phyloP scores from a whole-genome alignment of 1,140 invertebrate genomes.

The Papilio polytes region DNA sequence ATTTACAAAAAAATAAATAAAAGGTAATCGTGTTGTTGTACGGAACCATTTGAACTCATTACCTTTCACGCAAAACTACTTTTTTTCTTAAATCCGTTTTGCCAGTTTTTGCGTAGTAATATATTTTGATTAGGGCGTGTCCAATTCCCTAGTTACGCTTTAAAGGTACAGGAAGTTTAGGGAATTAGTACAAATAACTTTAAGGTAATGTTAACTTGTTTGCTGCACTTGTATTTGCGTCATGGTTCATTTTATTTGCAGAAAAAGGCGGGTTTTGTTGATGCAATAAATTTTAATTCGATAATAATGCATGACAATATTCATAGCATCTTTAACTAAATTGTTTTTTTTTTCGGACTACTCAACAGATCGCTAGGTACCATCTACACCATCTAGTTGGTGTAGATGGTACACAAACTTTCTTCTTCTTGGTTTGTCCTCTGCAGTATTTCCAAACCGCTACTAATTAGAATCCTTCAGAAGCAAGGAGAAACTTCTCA shows the following conservation, averaged over 20 bases:
- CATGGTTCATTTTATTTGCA: conserved; percentile 53
- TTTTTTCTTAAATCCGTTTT: conserved; percentile 60
- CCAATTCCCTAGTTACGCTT: conserved; percentile 68
- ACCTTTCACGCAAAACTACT: conserved; percentile 8
- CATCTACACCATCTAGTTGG: too few relatives aligned
- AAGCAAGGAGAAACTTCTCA: too few relatives aligned
- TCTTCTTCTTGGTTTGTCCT: too few relatives aligned
- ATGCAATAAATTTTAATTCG: conserved; percentile 36
- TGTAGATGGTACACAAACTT: too few relatives aligned
- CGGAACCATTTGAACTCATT: background rate
- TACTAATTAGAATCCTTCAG: too few relatives aligned
- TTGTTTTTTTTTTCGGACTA: background rate
- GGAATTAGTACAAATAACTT: conserved; percentile 42
- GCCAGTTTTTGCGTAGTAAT: conserved; percentile 69
- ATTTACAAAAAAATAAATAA: background rate
- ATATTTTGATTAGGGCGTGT: conserved; percentile 83
- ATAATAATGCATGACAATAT: conserved; percentile 30
- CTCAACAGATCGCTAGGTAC: too few relatives aligned
- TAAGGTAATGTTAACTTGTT: conserved; percentile 43
- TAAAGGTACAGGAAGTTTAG: conserved; percentile 75
- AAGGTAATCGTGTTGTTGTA: background rate
- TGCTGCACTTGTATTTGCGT: conserved; percentile 76
- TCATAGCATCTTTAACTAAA: conserved; percentile 6
- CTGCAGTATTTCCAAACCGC: too few relatives aligned
- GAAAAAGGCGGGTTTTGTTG: conserved; percentile 48